Percentiles rank a stretch among this genome's conserved stretches.
These are phyloP conservation scores for Pseudorhiza aurosa DNA, from an alignment of 30 jellyfish, hydroid and myxozoan species.

Conservation along the genomic window DNA sequence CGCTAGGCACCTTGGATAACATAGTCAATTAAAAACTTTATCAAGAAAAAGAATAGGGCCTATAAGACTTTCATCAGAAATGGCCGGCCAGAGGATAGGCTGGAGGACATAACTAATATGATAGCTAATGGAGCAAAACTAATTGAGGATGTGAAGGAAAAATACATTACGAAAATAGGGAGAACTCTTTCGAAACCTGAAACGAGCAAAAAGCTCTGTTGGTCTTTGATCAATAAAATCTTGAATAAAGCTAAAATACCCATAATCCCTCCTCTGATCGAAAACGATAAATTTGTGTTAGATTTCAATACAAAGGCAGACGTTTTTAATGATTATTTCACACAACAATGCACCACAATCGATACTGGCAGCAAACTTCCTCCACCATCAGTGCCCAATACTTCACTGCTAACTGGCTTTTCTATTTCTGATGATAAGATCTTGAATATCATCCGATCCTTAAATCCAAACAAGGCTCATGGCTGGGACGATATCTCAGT, in stretches of 20 bases:
- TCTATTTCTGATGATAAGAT: slow-evolving; percentile 56
- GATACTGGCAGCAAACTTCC: slow-evolving; percentile 62
- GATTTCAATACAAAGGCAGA: slow-evolving; percentile 64
- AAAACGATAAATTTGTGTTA: slow-evolving; percentile 41
- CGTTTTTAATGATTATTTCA: slow-evolving; percentile 42
- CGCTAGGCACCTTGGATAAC: slow-evolving; percentile 58
- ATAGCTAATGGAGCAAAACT: slow-evolving; percentile 17
- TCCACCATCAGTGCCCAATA: slow-evolving; percentile 29
- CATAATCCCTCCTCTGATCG: slow-evolving; percentile 55
- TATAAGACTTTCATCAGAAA: slow-evolving; percentile 24
- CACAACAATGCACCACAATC: slow-evolving; percentile 48
- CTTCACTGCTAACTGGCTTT: slow-evolving; percentile 46
- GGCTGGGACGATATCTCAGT: slow-evolving; percentile 74
- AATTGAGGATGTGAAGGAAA: slow-evolving; percentile 46
- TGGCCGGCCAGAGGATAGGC: slow-evolving; percentile 47
- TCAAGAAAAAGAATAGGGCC: slow-evolving; percentile 44
- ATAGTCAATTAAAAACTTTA: slow-evolving; percentile 40
- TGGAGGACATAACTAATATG: slow-evolving; percentile 41
- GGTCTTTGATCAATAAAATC: slow-evolving; percentile 48
- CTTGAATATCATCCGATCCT: slow-evolving; percentile 35
- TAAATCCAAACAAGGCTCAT: slow-evolving; percentile 62
- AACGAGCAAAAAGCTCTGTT: slow-evolving; percentile 41
- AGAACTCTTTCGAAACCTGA: slow-evolving; percentile 30
- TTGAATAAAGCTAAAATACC: slow-evolving; percentile 56
- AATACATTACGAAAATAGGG: slow-evolving; percentile 38